Conservation (phyloP, 2,113 vertebrate genomes). For the Rhinopomastus cyanomelas region DNA sequence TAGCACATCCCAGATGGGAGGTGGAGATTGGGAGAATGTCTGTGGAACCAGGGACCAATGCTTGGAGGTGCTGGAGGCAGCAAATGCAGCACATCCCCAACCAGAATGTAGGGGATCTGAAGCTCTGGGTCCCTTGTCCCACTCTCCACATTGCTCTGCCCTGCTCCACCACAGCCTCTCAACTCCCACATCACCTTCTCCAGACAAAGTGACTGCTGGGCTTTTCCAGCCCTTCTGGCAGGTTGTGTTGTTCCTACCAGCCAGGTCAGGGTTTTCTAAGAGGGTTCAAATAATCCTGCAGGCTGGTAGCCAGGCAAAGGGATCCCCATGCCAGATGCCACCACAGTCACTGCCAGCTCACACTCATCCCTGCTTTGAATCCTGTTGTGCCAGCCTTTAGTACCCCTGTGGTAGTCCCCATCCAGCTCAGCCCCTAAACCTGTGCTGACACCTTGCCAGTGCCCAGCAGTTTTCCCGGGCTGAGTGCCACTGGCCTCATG, state of each 20-base stretch:
- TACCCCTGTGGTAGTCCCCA: background rate
- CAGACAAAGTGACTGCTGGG: fast-evolving
- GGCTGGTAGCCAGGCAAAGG: background rate
- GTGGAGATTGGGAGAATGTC: background rate
- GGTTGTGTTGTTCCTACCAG: fast-evolving
- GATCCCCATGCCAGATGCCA: fast-evolving
- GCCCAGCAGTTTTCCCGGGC: fast-evolving
- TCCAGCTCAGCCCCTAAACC: background rate
- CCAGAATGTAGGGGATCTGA: background rate
- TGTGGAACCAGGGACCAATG: background rate
- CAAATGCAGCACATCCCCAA: background rate
- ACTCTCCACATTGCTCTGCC: fast-evolving
- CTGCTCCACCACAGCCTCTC: background rate
- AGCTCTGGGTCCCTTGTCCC: background rate
- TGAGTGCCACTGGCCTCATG: fast-evolving
- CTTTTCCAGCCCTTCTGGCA: background rate
- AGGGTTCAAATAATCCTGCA: fast-evolving
- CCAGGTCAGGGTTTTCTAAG: background rate
- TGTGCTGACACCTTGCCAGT: background rate
- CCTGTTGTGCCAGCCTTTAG: background rate
- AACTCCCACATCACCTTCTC: background rate
- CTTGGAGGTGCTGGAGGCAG: background rate
- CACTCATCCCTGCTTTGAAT: background rate
- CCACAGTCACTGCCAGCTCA: background rate
- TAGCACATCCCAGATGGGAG: background rate